Conservation (phyloP, 1,140 invertebrate species). For the Polyergus mexicanus region DNA sequence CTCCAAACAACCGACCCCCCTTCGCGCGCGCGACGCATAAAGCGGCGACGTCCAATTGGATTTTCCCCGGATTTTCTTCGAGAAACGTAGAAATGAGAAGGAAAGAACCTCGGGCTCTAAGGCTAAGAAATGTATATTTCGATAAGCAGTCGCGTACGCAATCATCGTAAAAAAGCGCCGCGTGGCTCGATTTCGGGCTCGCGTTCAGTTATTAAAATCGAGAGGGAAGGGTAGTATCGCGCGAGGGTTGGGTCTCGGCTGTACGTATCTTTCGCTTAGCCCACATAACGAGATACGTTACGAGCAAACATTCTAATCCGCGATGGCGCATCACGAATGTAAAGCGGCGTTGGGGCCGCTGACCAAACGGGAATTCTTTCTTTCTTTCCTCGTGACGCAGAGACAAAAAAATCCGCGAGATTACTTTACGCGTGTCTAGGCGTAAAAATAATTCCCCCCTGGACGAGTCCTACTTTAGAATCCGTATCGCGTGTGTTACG, state of each 20-base stretch:
- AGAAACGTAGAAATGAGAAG: constrained; percentile 53
- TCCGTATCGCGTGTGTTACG: constrained; percentile 30
- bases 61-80: constrained; percentile 74
- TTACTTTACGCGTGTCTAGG: constrained; percentile 6
- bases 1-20: constrained; percentile 58
- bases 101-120: constrained; percentile 14
- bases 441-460: constrained; percentile 48
- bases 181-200: not conserved
- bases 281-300: constrained; percentile 28
- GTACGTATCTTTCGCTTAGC: constrained; percentile 29
- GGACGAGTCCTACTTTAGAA: constrained; percentile 26
- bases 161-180: constrained; percentile 49
- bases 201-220: constrained; percentile 35
- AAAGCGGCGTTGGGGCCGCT: constrained; percentile 1
- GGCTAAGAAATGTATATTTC: constrained; percentile 40
- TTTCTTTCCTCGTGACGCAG: not conserved
- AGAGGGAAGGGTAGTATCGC: not conserved
- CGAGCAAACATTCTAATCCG: constrained; percentile 27
- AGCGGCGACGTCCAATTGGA: constrained; percentile 70
- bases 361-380: not conserved
- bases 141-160: constrained; percentile 42
- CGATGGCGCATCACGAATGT: constrained; percentile 27
- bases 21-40: constrained; percentile 42
- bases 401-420: constrained; percentile 42
- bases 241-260: not conserved